phyloP scores from a whole-genome alignment of 2,113 vertebrate genomes.

The Pipa parva region DNA sequence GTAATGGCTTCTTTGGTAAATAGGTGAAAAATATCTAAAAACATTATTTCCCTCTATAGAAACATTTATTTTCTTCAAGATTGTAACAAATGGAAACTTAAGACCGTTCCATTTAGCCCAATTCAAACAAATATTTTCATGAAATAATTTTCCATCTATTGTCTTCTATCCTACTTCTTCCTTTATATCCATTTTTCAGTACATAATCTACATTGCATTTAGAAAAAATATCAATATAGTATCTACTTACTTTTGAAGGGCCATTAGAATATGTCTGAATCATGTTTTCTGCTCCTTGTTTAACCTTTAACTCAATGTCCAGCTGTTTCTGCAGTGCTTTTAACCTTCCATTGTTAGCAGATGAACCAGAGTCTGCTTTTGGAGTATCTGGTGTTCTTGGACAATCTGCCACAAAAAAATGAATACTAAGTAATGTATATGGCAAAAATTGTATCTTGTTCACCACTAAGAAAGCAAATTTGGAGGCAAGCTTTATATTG shows the following conservation, averaged over 20 bases:
- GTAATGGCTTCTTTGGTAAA: no score
- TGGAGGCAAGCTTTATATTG: no score
- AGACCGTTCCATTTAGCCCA: no score
- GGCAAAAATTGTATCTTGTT: no score
- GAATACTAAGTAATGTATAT: no score
- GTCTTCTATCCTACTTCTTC: conserved; percentile 10
- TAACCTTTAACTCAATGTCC: conserved; percentile 97
- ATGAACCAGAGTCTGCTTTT: conserved; percentile 79
- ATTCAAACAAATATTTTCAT: no score
- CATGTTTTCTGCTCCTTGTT: conserved; percentile 98
- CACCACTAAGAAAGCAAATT: no score
- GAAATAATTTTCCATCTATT: conserved; percentile 29
- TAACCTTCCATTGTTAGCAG: conserved; percentile 80
- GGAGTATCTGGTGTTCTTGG: conserved; percentile 91
- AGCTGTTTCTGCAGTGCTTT: conserved; percentile 91
- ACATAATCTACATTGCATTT: conserved; percentile 30
- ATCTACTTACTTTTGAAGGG: conserved; percentile 83
- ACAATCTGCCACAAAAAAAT: conserved; percentile 70
- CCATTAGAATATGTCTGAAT: conserved; percentile 98
- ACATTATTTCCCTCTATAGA: no score
- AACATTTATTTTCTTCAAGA: no score
- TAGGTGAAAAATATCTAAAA: no score
- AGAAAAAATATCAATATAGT: not conserved
- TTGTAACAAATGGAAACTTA: no score
- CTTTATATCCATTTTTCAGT: conserved; percentile 21